These are phyloP conservation scores for Leptatherina wallacei DNA, from an alignment of 2,797 vertebrate species.

Conservation along the genomic window DNA sequence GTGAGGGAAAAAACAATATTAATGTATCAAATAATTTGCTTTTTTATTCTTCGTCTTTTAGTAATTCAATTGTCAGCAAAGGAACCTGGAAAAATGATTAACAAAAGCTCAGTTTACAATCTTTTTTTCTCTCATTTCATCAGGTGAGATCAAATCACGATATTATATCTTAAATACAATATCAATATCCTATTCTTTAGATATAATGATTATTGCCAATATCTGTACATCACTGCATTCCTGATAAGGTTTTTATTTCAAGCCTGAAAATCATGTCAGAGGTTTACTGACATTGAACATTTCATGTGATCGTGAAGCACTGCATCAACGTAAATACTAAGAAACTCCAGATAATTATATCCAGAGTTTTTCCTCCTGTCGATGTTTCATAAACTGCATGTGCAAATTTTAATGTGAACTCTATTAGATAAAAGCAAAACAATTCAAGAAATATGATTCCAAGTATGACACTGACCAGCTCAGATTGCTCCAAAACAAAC, in stretches of 20 bases:
- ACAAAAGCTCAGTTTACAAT: not conserved
- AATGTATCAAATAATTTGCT: no score
- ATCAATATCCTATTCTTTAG: not conserved
- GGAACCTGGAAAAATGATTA: not conserved
- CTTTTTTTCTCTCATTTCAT: not conserved
- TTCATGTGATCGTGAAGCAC: not conserved
- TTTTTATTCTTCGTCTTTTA: not conserved
- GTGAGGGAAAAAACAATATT: no score
- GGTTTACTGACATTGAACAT: not conserved
- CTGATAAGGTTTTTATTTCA: not conserved
- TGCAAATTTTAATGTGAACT: not conserved
- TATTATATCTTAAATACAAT: not conserved
- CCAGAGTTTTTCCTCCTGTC: not conserved
- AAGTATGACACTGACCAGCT: not conserved
- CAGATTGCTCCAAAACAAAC: no score
- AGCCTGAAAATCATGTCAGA: not conserved
- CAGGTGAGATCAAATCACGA: not conserved
- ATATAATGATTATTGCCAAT: no score
- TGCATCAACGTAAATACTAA: not conserved
- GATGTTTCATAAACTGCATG: not conserved
- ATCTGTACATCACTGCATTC: no score
- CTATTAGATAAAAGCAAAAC: not conserved
- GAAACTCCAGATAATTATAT: not conserved
- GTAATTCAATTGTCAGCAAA: not conserved
- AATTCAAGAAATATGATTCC: not conserved